Percentiles rank a stretch among this genome's conserved stretches.
Evolutionary conservation across 2,113 vertebrate genomes (phyloP).

Genomic region (Gymnocephalus cernua): DNA sequence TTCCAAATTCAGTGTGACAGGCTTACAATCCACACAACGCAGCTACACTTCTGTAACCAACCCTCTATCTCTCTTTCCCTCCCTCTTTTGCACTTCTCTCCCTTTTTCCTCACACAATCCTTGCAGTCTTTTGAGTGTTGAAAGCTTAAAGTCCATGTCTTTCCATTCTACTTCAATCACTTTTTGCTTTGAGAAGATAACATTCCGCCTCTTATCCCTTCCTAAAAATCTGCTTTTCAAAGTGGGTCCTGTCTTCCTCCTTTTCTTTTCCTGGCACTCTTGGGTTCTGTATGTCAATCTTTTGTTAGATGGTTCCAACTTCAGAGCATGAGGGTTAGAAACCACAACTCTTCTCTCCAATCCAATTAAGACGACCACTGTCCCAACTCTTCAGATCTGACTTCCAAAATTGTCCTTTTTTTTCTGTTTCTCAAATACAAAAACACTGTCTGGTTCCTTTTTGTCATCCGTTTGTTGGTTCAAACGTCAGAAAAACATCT

Average conservation of each 20-base stretch:
- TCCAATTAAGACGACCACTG: constrained; percentile 9
- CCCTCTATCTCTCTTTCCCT: constrained; percentile 30
- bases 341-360: constrained; percentile 10
- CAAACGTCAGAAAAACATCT: constrained; percentile 28
- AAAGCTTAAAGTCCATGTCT: constrained; percentile 35
- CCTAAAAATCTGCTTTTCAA: constrained; percentile 39
- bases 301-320: constrained; percentile 41
- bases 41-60: constrained; percentile 37
- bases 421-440: background rate
- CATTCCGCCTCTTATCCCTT: constrained; percentile 41
- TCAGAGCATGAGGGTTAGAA: constrained; percentile 33
- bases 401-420: constrained; percentile 1
- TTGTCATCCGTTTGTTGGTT: constrained; percentile 1
- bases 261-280: constrained; percentile 17
- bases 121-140: constrained; percentile 16
- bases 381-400: constrained; percentile 17
- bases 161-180: constrained; percentile 47
- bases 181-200: constrained; percentile 54
- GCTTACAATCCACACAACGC: constrained; percentile 42
- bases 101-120: constrained; percentile 11
- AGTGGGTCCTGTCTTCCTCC: background rate
- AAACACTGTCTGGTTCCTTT: background rate
- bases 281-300: constrained; percentile 45
- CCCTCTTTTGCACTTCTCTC: constrained; percentile 34
- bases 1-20: constrained; percentile 53